Conservation (phyloP, 2,113 vertebrate genomes). For the Lophotis ruficrista region DNA sequence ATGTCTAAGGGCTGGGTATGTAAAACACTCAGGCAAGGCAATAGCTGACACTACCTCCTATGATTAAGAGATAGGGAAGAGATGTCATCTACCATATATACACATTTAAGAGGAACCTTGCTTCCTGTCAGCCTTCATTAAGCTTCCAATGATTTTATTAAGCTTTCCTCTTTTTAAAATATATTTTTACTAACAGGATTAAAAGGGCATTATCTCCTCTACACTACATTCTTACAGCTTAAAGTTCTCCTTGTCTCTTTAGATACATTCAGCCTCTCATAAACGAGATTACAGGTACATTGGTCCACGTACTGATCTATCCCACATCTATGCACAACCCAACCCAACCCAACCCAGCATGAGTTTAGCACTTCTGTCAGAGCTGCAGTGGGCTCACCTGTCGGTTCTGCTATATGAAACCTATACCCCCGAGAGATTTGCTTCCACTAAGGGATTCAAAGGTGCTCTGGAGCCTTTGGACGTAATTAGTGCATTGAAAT, state of each 20-base stretch:
- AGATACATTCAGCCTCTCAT: not conserved
- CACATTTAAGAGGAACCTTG: not conserved
- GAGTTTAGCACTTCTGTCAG: not conserved
- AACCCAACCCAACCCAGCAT: not conserved
- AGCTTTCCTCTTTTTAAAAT: not conserved
- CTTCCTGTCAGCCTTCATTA: not conserved
- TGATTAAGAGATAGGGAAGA: not conserved
- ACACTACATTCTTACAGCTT: not conserved
- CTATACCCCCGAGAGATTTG: not conserved
- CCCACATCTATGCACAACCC: not conserved
- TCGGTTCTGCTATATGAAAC: not conserved
- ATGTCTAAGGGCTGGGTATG: not conserved
- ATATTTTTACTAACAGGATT: not conserved
- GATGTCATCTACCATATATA: not conserved
- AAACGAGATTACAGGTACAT: not conserved
- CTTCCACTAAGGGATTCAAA: not conserved
- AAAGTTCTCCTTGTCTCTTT: not conserved
- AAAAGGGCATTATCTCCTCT: not conserved
- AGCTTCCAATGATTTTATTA: conserved; percentile 6
- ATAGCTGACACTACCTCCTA: not conserved
- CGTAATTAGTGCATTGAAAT: not conserved
- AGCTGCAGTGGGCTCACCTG: not conserved
- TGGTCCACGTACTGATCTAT: not conserved
- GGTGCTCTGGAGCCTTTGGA: not conserved
- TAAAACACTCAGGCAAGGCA: not conserved